Evolutionary conservation across 2,113 vertebrate species (phyloP).

Genomic region (Notiomystis cincta): DNA sequence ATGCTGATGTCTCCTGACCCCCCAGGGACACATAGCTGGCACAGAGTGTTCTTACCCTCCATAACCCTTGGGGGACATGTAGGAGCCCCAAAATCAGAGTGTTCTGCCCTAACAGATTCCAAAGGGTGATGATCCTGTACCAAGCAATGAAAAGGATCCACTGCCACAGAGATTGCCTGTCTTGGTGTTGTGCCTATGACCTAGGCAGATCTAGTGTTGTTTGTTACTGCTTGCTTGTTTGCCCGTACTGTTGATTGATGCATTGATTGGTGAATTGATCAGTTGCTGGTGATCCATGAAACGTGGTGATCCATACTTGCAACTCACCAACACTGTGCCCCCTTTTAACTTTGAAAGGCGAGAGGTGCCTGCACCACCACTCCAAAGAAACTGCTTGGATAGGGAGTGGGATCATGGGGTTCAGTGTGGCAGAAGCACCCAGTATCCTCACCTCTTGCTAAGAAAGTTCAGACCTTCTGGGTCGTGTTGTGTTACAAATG

Average conservation of each 20-base stretch:
- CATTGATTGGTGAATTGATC: neutral
- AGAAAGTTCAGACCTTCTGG: neutral
- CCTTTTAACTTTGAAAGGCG: neutral
- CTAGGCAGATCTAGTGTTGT: neutral
- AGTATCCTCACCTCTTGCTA: neutral
- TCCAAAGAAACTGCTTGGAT: neutral
- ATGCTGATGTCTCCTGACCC: neutral
- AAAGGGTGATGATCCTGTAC: neutral
- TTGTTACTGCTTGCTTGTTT: neutral
- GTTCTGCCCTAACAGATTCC: neutral
- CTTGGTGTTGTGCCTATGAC: neutral
- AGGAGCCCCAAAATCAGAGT: neutral
- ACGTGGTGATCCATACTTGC: neutral
- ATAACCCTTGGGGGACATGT: neutral
- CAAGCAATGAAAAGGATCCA: neutral
- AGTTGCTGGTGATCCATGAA: neutral
- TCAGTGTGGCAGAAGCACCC: neutral
- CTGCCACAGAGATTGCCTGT: neutral
- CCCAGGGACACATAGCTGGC: neutral
- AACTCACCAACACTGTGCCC: neutral
- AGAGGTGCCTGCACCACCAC: neutral
- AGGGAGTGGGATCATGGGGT: neutral
- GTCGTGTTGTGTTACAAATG: neutral
- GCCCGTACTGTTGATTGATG: neutral
- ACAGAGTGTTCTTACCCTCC: neutral